Percentiles rank a stretch among this genome's conserved stretches.
Conservation (phyloP, 2,113 vertebrate genomes). For the Platanista minor region DNA sequence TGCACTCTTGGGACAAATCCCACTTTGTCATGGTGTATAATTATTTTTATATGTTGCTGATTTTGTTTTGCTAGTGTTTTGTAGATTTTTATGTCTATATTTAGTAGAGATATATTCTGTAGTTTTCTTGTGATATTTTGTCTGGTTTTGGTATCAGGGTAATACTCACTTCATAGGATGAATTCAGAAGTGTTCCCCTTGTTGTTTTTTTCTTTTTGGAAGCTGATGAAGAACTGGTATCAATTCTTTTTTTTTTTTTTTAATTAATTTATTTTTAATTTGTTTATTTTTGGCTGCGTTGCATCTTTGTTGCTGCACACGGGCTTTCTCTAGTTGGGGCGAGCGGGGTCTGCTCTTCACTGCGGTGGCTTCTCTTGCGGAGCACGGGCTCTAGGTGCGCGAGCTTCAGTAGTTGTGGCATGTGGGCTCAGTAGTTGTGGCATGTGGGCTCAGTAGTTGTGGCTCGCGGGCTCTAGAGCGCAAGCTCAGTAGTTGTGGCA, state of each 20-base stretch:
- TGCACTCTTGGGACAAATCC: neutral
- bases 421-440: too few relatives aligned
- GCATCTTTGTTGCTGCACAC: too few relatives aligned
- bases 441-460: too few relatives aligned
- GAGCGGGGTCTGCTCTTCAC: too few relatives aligned
- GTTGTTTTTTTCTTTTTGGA: neutral
- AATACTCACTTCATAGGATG: neutral
- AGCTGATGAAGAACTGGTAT: neutral
- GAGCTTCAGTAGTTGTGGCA: too few relatives aligned
- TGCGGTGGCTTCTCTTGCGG: too few relatives aligned
- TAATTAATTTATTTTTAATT: too few relatives aligned
- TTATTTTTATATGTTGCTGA: neutral
- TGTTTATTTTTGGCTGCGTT: too few relatives aligned
- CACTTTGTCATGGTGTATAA: neutral
- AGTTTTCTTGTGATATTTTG: neutral
- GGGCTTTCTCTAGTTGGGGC: too few relatives aligned
- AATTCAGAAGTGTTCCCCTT: neutral
- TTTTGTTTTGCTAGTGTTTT: neutral
- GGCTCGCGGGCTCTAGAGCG: too few relatives aligned
- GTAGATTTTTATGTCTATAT: neutral
- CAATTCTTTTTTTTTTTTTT: neutral
- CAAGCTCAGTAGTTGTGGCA: too few relatives aligned
- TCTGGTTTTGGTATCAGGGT: neutral
- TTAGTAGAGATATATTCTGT: neutral
- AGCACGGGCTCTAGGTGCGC: too few relatives aligned